Percentiles rank a stretch among this genome's conserved stretches.
phyloP scores from a whole-genome alignment of 2,888 invertebrate genomes.

The Drosophila lutescens region DNA sequence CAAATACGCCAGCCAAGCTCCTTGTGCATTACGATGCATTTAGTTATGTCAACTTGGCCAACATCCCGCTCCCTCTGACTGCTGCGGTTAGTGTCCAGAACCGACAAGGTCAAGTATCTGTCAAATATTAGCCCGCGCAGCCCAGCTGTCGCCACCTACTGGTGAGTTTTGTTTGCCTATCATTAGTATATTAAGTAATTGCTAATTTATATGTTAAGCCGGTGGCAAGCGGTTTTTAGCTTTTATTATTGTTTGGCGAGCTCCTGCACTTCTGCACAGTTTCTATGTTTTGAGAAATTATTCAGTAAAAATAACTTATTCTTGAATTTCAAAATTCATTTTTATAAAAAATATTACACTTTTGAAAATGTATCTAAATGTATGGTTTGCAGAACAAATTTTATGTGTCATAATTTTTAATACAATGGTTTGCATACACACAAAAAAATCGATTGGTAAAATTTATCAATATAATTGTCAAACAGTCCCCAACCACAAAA shows the following conservation, averaged over 20 bases:
- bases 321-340: too few species aligned
- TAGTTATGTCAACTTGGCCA: constrained; percentile 49
- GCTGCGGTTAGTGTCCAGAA: constrained; percentile 40
- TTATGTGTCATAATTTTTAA: too few species aligned
- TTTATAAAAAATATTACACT: too few species aligned
- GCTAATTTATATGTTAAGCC: constrained; percentile 61
- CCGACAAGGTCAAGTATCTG: constrained; percentile 66
- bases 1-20: constrained; percentile 5
- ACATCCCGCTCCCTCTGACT: constrained; percentile 18
- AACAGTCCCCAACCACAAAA: too few species aligned
- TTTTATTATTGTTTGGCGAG: constrained; percentile 40
- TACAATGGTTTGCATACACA: too few species aligned
- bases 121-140: constrained; percentile 61
- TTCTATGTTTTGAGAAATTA: neutral
- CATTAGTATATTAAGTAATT: constrained; percentile 73
- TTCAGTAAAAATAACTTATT: neutral
- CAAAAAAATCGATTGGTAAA: too few species aligned
- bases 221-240: constrained; percentile 58
- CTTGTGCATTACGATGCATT: constrained; percentile 31
- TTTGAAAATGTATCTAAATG: too few species aligned
- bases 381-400: too few species aligned
- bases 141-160: constrained; percentile 22
- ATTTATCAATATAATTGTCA: too few species aligned
- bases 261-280: constrained; percentile 34
- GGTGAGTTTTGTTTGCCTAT: constrained; percentile 59